phyloP scores from a whole-genome alignment of 2,113 vertebrate genomes.

The Catharus minimus region DNA sequence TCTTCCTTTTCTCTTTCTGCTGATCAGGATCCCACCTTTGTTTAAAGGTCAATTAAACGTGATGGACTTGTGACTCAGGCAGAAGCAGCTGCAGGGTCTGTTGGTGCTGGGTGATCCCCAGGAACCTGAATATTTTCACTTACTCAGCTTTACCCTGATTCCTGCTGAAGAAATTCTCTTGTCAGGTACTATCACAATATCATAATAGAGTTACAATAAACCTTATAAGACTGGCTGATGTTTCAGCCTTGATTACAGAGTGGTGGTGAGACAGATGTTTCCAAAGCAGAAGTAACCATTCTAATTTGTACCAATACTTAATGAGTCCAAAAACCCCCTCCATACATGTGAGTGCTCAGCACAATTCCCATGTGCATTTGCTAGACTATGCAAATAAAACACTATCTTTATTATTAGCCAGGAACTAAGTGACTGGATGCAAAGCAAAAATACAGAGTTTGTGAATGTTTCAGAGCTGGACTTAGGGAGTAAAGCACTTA shows the following conservation, averaged over 20 bases:
- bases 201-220: not conserved
- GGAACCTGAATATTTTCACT: not conserved
- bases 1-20: not conserved
- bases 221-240: not conserved
- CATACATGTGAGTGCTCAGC: not conserved
- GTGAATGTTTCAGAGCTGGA: not conserved
- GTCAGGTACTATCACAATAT: too few relatives aligned
- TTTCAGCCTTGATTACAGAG: not conserved
- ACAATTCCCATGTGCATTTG: constrained; percentile 36
- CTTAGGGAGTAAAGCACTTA: not conserved
- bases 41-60: not conserved
- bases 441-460: constrained; percentile 1
- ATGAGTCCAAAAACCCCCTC: constrained; percentile 22
- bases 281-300: constrained; percentile 62
- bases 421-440: constrained; percentile 8
- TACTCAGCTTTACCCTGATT: not conserved
- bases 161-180: not conserved
- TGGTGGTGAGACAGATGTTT: not conserved
- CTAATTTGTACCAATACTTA: constrained; percentile 21
- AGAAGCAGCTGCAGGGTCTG: not conserved
- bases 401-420: not conserved
- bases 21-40: not conserved
- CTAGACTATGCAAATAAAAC: constrained; percentile 62
- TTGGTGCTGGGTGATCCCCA: not conserved
- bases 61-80: not conserved